These are phyloP conservation scores for Euleptes europaea DNA, from an alignment of 2,113 vertebrate species.

Conservation along the genomic window DNA sequence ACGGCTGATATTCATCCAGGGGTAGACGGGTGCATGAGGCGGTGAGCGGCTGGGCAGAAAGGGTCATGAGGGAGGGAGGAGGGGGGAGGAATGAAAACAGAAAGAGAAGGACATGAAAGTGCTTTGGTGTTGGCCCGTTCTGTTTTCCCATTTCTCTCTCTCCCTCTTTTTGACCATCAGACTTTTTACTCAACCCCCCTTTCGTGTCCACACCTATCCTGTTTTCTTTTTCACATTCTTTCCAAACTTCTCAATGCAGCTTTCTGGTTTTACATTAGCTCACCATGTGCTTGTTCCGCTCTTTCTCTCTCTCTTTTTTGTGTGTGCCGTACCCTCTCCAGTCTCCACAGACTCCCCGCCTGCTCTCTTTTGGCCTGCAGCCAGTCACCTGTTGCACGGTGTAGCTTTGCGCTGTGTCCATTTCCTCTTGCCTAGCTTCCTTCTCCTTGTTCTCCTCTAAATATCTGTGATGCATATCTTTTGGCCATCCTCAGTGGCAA, in stretches of 20 bases:
- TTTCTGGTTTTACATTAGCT: not conserved
- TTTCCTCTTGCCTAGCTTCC: not conserved
- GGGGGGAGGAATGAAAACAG: not conserved
- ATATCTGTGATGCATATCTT: not conserved
- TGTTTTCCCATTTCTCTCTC: not conserved
- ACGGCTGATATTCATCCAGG: conserved; percentile 82
- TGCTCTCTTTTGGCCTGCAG: too few relatives aligned
- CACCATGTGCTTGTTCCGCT: not conserved
- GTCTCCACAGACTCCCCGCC: not conserved
- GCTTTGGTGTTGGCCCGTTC: not conserved
- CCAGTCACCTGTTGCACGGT: too few relatives aligned
- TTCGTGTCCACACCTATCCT: not conserved
- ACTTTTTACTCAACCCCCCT: too few relatives aligned
- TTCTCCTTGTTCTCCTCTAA: not conserved
- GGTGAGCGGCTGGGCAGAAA: not conserved
- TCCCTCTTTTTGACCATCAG: not conserved
- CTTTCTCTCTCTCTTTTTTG: too few relatives aligned
- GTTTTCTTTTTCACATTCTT: not conserved
- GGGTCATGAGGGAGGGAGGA: not conserved
- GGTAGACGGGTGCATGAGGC: conserved; percentile 42
- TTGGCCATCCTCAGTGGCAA: not conserved
- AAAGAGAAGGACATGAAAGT: not conserved
- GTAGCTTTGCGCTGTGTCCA: not conserved
- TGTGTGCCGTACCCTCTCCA: not conserved
- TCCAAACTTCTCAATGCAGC: not conserved